phyloP scores from a whole-genome alignment of 2,888 invertebrate genomes.

The Muschampia staudingeri region DNA sequence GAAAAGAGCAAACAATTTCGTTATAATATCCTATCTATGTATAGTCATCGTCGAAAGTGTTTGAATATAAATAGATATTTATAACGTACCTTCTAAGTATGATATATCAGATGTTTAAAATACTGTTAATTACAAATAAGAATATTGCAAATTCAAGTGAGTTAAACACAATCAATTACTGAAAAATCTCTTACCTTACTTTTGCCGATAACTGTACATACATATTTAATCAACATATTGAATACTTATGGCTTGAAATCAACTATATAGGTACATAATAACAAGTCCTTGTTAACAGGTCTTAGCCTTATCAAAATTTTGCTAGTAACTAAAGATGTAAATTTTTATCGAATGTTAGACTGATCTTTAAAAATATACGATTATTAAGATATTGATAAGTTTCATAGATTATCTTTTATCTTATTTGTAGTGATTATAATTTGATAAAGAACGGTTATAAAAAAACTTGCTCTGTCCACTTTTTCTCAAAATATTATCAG shows the following conservation, averaged over 20 bases:
- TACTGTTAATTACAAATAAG: background rate
- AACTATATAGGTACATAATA: conserved; percentile 33
- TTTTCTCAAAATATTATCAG: conserved; percentile 78
- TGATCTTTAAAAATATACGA: conserved; percentile 90
- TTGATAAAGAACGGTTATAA: conserved; percentile 73
- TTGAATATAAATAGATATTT: background rate
- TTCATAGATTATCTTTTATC: conserved; percentile 80
- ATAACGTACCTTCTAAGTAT: background rate
- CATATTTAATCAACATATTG: conserved; percentile 15
- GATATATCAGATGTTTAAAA: background rate
- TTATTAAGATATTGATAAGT: conserved; percentile 83
- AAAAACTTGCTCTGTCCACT: conserved; percentile 84
- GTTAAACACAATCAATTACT: background rate
- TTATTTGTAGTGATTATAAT: conserved; percentile 75
- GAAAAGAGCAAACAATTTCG: background rate
- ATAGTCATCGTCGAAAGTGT: conserved; percentile 46
- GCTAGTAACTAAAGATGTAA: conserved; percentile 82
- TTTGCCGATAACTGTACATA: conserved; percentile 44
- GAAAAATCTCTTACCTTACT: conserved; percentile 1
- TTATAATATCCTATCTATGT: background rate
- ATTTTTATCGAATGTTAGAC: conserved; percentile 91
- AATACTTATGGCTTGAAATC: conserved; percentile 36
- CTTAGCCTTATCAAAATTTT: conserved; percentile 81
- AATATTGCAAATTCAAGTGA: background rate
- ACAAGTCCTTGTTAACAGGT: conserved; percentile 63